Percentiles rank a stretch among this genome's conserved stretches.
These are phyloP conservation scores for Idaea aversata DNA, from an alignment of 2,888 invertebrate genomes.

Conservation along the genomic window DNA sequence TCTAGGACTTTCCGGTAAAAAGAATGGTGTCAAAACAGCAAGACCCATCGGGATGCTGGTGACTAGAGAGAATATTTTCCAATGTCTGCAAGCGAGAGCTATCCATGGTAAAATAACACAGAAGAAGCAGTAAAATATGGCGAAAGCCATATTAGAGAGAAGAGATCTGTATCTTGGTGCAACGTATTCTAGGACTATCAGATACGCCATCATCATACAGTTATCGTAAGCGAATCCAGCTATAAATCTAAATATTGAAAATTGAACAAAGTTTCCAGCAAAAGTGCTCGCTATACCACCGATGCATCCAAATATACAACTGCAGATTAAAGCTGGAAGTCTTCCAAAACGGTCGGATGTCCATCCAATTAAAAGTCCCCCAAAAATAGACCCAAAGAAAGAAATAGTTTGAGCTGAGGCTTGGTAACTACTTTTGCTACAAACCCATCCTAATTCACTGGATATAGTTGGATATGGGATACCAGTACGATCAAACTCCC, in stretches of 20 bases:
- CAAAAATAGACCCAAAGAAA: slow-evolving; percentile 52
- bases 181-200: slow-evolving; percentile 54
- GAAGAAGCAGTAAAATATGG: slow-evolving; percentile 48
- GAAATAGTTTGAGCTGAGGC: slow-evolving; percentile 58
- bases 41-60: slow-evolving; percentile 51
- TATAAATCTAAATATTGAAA: slow-evolving; percentile 49
- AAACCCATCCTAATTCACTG: slow-evolving; percentile 59
- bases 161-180: slow-evolving; percentile 57
- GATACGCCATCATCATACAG: slow-evolving; percentile 55
- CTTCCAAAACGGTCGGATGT: slow-evolving; percentile 54
- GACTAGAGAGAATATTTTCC: slow-evolving; percentile 53
- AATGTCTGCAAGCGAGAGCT: slow-evolving; percentile 50
- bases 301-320: slow-evolving; percentile 47
- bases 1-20: slow-evolving; percentile 57
- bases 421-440: slow-evolving; percentile 55
- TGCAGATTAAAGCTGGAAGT: slow-evolving; percentile 46
- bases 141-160: slow-evolving; percentile 50
- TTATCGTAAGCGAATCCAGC: slow-evolving; percentile 60
- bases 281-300: slow-evolving; percentile 50
- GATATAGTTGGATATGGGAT: slow-evolving; percentile 60
- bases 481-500: slow-evolving; percentile 57
- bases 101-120: slow-evolving; percentile 51
- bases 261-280: slow-evolving; percentile 44
- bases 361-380: slow-evolving; percentile 55
- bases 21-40: slow-evolving; percentile 45